phyloP scores from a whole-genome alignment of 2,797 vertebrate genomes.

The Trematomus bernacchii region DNA sequence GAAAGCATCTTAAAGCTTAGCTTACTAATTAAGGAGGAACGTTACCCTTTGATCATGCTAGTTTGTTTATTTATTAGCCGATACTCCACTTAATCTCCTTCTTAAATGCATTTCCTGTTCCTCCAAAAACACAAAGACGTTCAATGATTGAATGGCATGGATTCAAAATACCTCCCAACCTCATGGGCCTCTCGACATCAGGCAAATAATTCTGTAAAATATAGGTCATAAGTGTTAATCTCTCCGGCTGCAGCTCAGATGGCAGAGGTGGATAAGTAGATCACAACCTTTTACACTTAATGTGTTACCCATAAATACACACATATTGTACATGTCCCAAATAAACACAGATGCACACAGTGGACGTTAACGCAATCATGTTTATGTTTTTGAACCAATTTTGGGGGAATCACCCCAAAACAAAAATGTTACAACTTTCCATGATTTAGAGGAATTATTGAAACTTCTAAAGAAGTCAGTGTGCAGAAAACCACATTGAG shows the following conservation, averaged over 20 bases:
- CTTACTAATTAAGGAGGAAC: neutral
- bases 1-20: too few species aligned
- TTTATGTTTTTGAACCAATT: neutral
- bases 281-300: constrained; percentile 29
- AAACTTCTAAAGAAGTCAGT: constrained; percentile 5
- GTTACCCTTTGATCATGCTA: neutral
- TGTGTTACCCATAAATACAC: constrained; percentile 16
- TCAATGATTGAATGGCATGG: neutral
- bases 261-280: constrained; percentile 61
- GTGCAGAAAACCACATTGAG: constrained; percentile 2
- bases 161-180: neutral
- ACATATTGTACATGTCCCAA: neutral
- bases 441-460: constrained; percentile 8
- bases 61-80: neutral
- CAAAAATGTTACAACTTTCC: neutral
- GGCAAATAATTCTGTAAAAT: constrained; percentile 52
- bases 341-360: neutral
- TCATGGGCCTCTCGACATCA: neutral
- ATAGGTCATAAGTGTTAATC: constrained; percentile 79
- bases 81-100: neutral
- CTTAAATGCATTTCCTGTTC: constrained; percentile 4
- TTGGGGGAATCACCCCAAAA: neutral
- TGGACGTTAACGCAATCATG: neutral
- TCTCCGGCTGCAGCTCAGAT: constrained; percentile 58
- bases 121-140: neutral